A percentile compares a stretch with the other conserved stretches of the same genome.
Evolutionary conservation across 1,140 invertebrate species (phyloP).

Genomic region (Phthorimaea operculella): DNA sequence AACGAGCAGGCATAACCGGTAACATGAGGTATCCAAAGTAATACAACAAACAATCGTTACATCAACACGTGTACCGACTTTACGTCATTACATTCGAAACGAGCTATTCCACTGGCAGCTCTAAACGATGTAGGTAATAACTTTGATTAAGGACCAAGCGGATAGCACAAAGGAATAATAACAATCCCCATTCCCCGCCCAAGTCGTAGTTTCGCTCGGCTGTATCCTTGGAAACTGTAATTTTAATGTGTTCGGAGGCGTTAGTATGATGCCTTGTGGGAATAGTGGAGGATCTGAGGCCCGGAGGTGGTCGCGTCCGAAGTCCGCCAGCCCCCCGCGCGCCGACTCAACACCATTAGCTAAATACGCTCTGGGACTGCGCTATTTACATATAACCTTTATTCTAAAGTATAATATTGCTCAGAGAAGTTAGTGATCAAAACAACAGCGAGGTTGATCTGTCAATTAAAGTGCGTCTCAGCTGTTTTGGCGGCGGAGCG

Average conservation of each 20-base stretch:
- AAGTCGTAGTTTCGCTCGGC: conserved; percentile 49
- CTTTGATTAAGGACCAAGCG: conserved; percentile 53
- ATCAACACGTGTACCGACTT: neutral
- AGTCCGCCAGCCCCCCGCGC: neutral
- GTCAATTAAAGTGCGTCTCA: conserved; percentile 31
- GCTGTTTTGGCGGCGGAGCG: conserved; percentile 26
- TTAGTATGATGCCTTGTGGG: conserved; percentile 41
- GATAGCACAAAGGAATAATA: conserved; percentile 58
- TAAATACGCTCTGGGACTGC: neutral
- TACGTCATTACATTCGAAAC: conserved; percentile 28
- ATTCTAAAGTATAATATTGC: neutral
- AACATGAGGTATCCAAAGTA: no score
- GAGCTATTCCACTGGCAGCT: conserved; percentile 38
- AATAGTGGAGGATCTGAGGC: conserved; percentile 28
- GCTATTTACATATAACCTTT: neutral
- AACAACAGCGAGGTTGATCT: no score
- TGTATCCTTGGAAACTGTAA: conserved; percentile 60
- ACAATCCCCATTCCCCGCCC: conserved; percentile 43
- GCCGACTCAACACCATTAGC: conserved; percentile 7
- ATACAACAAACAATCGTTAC: no score
- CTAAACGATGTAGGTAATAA: conserved; percentile 45
- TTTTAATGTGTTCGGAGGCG: conserved; percentile 58
- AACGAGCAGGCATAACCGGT: no score
- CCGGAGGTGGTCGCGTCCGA: conserved; percentile 16
- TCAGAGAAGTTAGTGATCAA: no score